Evolutionary conservation across 2,888 invertebrate genomes (phyloP).

Genomic region (Andrena praecox): DNA sequence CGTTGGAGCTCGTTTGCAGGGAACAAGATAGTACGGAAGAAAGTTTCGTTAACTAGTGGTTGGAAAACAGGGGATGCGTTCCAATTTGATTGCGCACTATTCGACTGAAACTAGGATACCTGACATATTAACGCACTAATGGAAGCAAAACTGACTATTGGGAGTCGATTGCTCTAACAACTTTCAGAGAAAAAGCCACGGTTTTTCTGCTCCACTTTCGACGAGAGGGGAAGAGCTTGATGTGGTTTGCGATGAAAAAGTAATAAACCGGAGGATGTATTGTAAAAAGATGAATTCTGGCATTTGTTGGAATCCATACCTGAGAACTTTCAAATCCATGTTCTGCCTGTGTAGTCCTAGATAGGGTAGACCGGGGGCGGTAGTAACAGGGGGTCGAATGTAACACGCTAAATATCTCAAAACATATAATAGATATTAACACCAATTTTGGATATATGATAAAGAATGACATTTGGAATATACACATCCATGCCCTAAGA

Average conservation of each 20-base stretch:
- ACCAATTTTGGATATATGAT: too few relatives aligned
- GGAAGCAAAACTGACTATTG: conserved; percentile 13
- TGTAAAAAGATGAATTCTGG: too few relatives aligned
- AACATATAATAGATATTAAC: too few relatives aligned
- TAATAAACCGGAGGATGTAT: conserved; percentile 62
- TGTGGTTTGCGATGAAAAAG: not conserved
- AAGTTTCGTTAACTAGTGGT: not conserved
- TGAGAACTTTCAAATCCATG: too few relatives aligned
- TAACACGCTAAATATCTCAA: too few relatives aligned
- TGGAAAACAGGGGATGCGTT: not conserved
- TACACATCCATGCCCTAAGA: too few relatives aligned
- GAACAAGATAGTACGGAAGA: not conserved
- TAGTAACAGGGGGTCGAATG: too few relatives aligned
- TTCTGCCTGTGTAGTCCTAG: not conserved
- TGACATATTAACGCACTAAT: conserved; percentile 11
- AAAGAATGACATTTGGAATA: too few relatives aligned
- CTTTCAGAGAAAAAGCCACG: conserved; percentile 3
- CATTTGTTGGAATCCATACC: too few relatives aligned
- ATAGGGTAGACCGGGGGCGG: too few relatives aligned
- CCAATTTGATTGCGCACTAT: conserved; percentile 1
- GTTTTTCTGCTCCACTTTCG: not conserved
- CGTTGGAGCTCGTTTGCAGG: not conserved
- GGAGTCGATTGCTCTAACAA: conserved; percentile 2
- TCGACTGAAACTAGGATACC: not conserved
- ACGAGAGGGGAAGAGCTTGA: not conserved